Evolutionary conservation across 2,888 invertebrate genomes (phyloP).

Genomic region (Strigamia maritima): DNA sequence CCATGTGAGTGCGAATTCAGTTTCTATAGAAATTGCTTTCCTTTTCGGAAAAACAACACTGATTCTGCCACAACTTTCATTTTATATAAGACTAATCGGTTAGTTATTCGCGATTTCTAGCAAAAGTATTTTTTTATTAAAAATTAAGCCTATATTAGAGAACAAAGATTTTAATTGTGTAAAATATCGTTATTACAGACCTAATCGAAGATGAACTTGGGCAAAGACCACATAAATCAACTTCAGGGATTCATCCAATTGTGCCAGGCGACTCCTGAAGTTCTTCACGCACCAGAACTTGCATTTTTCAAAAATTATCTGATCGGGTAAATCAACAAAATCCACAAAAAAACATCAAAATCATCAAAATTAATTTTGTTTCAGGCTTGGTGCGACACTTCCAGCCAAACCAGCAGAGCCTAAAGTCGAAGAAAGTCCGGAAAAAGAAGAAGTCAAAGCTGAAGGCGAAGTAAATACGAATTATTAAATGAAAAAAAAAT

Average conservation of each 20-base stretch:
- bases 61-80: not conserved
- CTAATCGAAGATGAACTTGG: conserved; percentile 37
- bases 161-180: not conserved
- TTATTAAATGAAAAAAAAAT: no score
- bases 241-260: conserved; percentile 69
- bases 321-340: conserved; percentile 53
- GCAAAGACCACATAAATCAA: conserved; percentile 62
- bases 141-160: conserved; percentile 6
- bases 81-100: not conserved
- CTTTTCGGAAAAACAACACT: not conserved
- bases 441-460: conserved; percentile 7
- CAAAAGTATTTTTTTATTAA: not conserved
- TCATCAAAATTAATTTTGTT: not conserved
- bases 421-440: not conserved
- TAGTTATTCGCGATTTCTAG: not conserved
- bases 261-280: conserved; percentile 65
- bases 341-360: not conserved
- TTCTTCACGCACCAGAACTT: conserved; percentile 72
- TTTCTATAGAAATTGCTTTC: not conserved
- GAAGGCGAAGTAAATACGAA: not conserved
- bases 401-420: conserved; percentile 51
- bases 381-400: conserved; percentile 65
- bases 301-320: conserved; percentile 76
- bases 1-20: not conserved
- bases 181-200: not conserved